These are phyloP conservation scores for Intoshia linei DNA, from an alignment of 1,140 invertebrate genomes.

Conservation along the genomic window DNA sequence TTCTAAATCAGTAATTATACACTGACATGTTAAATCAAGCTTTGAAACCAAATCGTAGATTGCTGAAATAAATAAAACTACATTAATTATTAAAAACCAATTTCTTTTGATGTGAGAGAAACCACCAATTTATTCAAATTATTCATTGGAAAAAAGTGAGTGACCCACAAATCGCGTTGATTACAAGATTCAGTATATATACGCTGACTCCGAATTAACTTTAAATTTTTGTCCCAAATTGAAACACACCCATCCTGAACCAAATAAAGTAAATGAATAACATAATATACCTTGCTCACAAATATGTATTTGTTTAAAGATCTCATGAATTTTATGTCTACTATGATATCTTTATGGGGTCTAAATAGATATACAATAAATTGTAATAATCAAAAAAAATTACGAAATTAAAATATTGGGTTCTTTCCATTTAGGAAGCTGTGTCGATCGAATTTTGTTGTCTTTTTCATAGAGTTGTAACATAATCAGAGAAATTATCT, in stretches of 20 bases:
- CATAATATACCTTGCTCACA: constrained; percentile 16
- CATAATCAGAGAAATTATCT: constrained; percentile 19
- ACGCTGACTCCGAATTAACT: constrained; percentile 12
- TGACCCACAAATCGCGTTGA: constrained; percentile 21
- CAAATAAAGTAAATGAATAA: background rate
- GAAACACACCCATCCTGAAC: constrained; percentile 17
- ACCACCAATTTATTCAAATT: constrained; percentile 22
- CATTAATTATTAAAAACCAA: constrained; percentile 9
- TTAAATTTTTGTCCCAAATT: constrained; percentile 15
- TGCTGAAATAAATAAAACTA: constrained; percentile 11
- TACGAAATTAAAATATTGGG: constrained; percentile 16
- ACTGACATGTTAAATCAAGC: constrained; percentile 20
- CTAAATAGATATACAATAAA: background rate
- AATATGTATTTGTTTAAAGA: constrained; percentile 16
- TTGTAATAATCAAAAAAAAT: background rate
- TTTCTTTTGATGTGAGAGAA: constrained; percentile 22
- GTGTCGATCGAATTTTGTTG: constrained; percentile 18
- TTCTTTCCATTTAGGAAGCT: constrained; percentile 21
- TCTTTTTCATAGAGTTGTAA: constrained; percentile 22
- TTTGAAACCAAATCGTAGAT: constrained; percentile 22
- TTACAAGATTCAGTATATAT: constrained; percentile 17
- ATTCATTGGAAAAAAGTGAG: constrained; percentile 17
- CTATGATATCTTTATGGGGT: constrained; percentile 16
- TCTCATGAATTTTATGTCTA: constrained; percentile 14
- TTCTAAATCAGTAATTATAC: constrained; percentile 15